Percentiles rank a stretch among this genome's conserved stretches.
These are phyloP conservation scores for Uloborus plumipes DNA, from an alignment of 2,888 invertebrate genomes.

Conservation along the genomic window DNA sequence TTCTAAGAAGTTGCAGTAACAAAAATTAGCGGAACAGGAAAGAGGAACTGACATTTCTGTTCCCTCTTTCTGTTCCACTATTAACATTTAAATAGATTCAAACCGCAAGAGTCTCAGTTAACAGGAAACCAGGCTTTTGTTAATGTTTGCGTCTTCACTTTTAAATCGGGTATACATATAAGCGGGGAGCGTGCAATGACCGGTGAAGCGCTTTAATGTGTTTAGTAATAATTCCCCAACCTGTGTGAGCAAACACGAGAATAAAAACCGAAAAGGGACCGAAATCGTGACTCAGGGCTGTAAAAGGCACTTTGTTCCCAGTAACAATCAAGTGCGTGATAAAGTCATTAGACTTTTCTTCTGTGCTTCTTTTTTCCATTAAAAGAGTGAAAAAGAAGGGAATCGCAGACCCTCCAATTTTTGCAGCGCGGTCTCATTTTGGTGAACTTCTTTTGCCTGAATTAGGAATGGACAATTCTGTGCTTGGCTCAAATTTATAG, in stretches of 20 bases:
- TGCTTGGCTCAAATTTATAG: conserved; percentile 43
- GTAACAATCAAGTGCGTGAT: conserved; percentile 52
- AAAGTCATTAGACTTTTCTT: conserved; percentile 44
- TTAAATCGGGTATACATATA: no score
- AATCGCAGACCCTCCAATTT: conserved; percentile 22
- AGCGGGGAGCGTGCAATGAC: conserved; percentile 29
- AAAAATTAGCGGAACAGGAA: no score
- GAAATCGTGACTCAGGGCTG: conserved; percentile 40
- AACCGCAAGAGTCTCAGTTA: no score
- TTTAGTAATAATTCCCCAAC: conserved; percentile 32
- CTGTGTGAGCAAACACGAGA: neutral
- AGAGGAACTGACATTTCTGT: no score
- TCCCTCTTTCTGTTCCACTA: no score
- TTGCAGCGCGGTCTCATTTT: neutral
- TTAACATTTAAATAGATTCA: no score
- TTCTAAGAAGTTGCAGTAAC: no score
- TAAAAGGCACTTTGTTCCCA: conserved; percentile 46
- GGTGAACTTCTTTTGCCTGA: conserved; percentile 13
- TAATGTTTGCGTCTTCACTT: no score
- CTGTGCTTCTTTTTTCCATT: no score
- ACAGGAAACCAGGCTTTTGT: no score
- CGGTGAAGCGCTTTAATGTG: conserved; percentile 38
- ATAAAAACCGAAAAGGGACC: conserved; percentile 6
- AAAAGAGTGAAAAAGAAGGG: neutral
- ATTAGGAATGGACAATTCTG: conserved; percentile 31